Evolutionary conservation across 2,888 invertebrate species (phyloP).

Genomic region (Antitype chi): DNA sequence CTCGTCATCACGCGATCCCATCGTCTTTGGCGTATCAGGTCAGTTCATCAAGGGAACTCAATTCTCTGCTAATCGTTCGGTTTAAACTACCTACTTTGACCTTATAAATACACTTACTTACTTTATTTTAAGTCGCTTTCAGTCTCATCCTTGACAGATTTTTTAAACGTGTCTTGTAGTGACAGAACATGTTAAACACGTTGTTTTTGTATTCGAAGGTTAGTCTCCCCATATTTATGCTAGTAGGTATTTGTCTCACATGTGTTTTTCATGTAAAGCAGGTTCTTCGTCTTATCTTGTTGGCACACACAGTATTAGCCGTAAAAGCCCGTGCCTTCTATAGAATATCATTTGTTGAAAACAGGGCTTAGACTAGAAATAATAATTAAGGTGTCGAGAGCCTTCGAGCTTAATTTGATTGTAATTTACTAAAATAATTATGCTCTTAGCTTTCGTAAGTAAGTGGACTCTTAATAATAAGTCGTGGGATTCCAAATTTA

Average conservation of each 20-base stretch:
- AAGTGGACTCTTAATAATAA: conserved; percentile 17
- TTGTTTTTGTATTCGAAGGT: not conserved
- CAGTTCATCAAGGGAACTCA: conserved; percentile 39
- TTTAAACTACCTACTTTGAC: not conserved
- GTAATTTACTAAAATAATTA: conserved; percentile 25
- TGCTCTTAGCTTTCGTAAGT: conserved; percentile 19
- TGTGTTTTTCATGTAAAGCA: conserved; percentile 16
- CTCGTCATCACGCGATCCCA: conserved; percentile 71
- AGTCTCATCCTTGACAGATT: not conserved
- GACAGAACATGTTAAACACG: not conserved
- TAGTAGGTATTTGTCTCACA: conserved; percentile 4
- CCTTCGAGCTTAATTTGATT: conserved; percentile 17
- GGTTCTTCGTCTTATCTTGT: conserved; percentile 33
- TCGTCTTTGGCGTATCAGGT: conserved; percentile 53
- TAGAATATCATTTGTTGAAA: conserved; percentile 10
- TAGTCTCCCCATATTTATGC: conserved; percentile 1
- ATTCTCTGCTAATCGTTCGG: conserved; percentile 21
- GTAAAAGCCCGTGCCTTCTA: conserved; percentile 16
- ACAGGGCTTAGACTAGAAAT: conserved; percentile 6
- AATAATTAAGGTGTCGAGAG: conserved; percentile 15
- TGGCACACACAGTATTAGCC: conserved; percentile 18
- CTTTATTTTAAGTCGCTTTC: not conserved
- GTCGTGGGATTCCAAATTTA: conserved; percentile 3
- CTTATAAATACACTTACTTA: not conserved
- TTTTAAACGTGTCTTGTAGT: not conserved